These are phyloP conservation scores for Periparus ater DNA, from an alignment of 2,797 vertebrate species.

Conservation along the genomic window DNA sequence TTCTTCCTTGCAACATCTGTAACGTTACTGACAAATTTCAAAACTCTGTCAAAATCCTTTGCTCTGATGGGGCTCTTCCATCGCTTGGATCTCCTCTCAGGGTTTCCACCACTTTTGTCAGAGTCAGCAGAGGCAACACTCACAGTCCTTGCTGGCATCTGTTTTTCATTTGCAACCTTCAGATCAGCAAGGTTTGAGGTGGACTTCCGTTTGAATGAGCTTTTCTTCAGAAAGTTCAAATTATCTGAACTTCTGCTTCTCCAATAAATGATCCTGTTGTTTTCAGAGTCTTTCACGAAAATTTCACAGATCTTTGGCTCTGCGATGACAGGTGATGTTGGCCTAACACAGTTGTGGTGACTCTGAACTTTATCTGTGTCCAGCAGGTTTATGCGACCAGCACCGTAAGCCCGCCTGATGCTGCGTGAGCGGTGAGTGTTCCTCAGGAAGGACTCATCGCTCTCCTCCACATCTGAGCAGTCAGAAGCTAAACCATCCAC, in stretches of 20 bases:
- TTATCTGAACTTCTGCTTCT: slow-evolving; percentile 92
- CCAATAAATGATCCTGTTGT: slow-evolving; percentile 76
- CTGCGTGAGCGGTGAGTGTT: slow-evolving; percentile 90
- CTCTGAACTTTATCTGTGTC: slow-evolving; percentile 69
- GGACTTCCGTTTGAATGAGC: slow-evolving; percentile 86
- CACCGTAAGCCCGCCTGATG: slow-evolving; percentile 88
- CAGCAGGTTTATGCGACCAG: slow-evolving; percentile 86
- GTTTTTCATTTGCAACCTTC: slow-evolving; percentile 52
- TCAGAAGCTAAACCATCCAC: slow-evolving; percentile 76
- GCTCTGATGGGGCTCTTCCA: slow-evolving; percentile 80
- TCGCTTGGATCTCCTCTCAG: slow-evolving; percentile 64
- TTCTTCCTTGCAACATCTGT: slow-evolving; percentile 81
- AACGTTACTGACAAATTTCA: slow-evolving; percentile 87
- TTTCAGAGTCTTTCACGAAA: slow-evolving; percentile 67
- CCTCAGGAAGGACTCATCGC: slow-evolving; percentile 80
- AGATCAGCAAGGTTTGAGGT: slow-evolving; percentile 76
- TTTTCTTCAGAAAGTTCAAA: slow-evolving; percentile 83
- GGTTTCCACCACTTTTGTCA: slow-evolving; percentile 40
- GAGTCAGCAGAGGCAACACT: slow-evolving; percentile 77
- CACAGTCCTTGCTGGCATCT: slow-evolving; percentile 75
- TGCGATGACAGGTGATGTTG: not conserved
- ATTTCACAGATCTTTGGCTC: slow-evolving; percentile 67
- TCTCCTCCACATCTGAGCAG: slow-evolving; percentile 70
- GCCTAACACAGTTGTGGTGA: slow-evolving; percentile 18
- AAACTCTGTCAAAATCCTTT: slow-evolving; percentile 82